These are phyloP conservation scores for Dendropsophus ebraccatus DNA, from an alignment of 2,113 vertebrate species.

Conservation along the genomic window DNA sequence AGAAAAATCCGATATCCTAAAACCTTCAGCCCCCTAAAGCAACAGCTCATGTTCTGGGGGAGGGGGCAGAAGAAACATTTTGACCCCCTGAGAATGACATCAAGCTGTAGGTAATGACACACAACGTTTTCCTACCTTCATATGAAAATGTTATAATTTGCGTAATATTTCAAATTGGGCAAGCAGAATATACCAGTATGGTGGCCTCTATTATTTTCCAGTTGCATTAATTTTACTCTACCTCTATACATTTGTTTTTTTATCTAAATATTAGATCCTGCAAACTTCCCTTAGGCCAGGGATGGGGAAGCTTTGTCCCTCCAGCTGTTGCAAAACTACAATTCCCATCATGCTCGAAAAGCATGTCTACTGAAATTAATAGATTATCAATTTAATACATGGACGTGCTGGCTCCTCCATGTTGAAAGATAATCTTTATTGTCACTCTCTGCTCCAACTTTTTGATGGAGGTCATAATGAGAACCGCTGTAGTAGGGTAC, in stretches of 20 bases:
- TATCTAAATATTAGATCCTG: neutral
- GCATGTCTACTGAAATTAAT: no score
- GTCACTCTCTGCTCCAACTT: no score
- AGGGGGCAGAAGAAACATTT: constrained; percentile 22
- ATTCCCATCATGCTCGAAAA: no score
- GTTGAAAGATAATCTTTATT: neutral
- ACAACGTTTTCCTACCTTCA: no score
- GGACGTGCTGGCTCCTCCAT: neutral
- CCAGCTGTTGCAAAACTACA: no score
- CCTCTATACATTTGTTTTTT: neutral
- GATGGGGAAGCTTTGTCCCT: no score
- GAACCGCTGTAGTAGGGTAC: neutral
- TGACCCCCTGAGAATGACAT: constrained; percentile 30
- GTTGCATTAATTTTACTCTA: neutral
- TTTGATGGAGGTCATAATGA: neutral
- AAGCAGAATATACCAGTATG: no score
- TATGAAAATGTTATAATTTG: no score
- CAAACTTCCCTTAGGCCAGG: no score
- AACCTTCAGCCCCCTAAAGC: constrained; percentile 46
- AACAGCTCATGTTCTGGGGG: constrained; percentile 43
- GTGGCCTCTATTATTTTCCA: no score
- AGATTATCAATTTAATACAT: neutral
- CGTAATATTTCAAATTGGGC: no score
- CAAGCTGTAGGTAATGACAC: constrained; percentile 22
- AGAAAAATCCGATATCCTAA: constrained; percentile 55